phyloP scores from a whole-genome alignment of 2,888 invertebrate species.

The Drosophila anomelani region DNA sequence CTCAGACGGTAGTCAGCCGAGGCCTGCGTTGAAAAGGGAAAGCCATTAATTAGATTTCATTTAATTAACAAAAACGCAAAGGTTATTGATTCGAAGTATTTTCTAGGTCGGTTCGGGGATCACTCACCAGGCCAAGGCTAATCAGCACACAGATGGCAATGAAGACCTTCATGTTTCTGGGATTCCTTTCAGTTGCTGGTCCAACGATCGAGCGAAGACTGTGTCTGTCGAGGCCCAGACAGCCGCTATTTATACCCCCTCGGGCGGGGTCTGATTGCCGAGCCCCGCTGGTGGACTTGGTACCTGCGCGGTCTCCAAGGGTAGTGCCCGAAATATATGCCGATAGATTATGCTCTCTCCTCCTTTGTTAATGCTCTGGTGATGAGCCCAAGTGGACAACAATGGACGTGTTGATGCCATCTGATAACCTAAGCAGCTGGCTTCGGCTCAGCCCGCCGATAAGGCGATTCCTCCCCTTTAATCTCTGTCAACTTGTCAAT shows the following conservation, averaged over 20 bases:
- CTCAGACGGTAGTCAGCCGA: conserved; percentile 79
- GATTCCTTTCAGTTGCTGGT: conserved; percentile 22
- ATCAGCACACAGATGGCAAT: conserved; percentile 64
- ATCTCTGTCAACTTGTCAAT: conserved; percentile 15
- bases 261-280: conserved; percentile 3
- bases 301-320: conserved; percentile 43
- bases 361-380: conserved; percentile 26
- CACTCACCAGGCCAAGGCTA: conserved; percentile 68
- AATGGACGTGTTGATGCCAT: conserved; percentile 41
- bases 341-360: conserved; percentile 19
- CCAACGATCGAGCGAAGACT: conserved; percentile 49
- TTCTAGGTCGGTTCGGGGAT: conserved; percentile 1
- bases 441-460: conserved; percentile 17
- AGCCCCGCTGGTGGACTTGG: conserved; percentile 25
- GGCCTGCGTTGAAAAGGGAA: conserved; percentile 45
- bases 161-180: conserved; percentile 64
- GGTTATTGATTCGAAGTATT: background rate
- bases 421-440: conserved; percentile 45
- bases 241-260: conserved; percentile 62
- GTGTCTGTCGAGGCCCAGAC: conserved; percentile 20
- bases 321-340: background rate
- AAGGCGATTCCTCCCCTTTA: conserved; percentile 22
- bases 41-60: background rate
- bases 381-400: conserved; percentile 44
- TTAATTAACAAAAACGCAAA: background rate